phyloP scores from a whole-genome alignment of 1,140 invertebrate genomes.

The Pseudomyrmex dendroicus region DNA sequence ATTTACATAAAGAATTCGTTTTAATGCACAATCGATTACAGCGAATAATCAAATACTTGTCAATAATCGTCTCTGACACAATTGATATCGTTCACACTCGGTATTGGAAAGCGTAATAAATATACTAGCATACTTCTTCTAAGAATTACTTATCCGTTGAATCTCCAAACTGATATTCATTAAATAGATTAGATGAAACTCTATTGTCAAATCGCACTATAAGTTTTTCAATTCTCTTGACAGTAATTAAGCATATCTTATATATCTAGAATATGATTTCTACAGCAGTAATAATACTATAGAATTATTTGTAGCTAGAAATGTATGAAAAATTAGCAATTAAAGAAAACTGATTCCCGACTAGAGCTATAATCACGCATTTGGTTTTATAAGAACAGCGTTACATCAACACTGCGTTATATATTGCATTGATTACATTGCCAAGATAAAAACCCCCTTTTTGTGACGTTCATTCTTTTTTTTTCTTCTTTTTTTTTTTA shows the following conservation, averaged over 20 bases:
- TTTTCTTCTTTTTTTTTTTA: conserved; percentile 1
- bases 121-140: conserved; percentile 38
- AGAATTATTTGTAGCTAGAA: conserved; percentile 60
- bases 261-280: conserved; percentile 42
- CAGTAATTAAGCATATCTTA: conserved; percentile 56
- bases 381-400: conserved; percentile 60
- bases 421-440: conserved; percentile 24
- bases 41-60: conserved; percentile 47
- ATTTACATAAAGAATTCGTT: conserved; percentile 33
- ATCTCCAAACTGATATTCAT: conserved; percentile 51
- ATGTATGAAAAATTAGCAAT: conserved; percentile 36
- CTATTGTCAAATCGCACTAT: conserved; percentile 64
- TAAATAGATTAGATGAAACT: conserved; percentile 55
- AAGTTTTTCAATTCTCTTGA: conserved; percentile 51
- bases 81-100: conserved; percentile 46
- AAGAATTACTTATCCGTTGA: conserved; percentile 51
- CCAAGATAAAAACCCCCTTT: conserved; percentile 24
- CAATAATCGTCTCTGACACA: conserved; percentile 57
- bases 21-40: conserved; percentile 8
- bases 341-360: conserved; percentile 75
- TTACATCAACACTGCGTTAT: conserved; percentile 33
- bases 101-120: conserved; percentile 26
- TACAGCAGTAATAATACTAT: conserved; percentile 60
- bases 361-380: conserved; percentile 80
- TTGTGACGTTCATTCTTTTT: conserved; percentile 10